These are phyloP conservation scores for Takifugu ocellatus DNA, from an alignment of 2,797 vertebrate species.

Conservation along the genomic window DNA sequence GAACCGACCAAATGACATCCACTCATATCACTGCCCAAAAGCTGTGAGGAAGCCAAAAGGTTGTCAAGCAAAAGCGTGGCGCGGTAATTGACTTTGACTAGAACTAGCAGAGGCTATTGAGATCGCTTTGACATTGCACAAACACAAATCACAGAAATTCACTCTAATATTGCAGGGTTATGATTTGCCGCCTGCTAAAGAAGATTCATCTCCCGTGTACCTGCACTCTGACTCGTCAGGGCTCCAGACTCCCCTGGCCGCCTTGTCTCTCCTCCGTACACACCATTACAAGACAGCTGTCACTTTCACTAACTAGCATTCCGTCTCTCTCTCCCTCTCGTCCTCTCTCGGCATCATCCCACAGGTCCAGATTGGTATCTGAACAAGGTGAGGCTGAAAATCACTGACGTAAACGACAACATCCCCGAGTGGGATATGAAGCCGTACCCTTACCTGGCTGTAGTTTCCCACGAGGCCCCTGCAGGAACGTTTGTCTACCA, in stretches of 20 bases:
- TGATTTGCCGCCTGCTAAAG: constrained; percentile 23
- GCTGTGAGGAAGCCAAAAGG: constrained; percentile 8
- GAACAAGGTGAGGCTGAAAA: constrained; percentile 79
- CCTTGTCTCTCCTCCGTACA: constrained; percentile 42
- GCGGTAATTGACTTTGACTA: constrained; percentile 31
- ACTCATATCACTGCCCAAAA: constrained; percentile 20
- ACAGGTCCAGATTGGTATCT: constrained; percentile 86
- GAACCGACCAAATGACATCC: constrained; percentile 19
- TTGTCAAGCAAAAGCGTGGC: background rate
- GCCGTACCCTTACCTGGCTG: constrained; percentile 81
- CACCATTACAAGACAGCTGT: constrained; percentile 69
- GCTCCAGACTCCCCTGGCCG: constrained; percentile 33
- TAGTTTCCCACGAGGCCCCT: constrained; percentile 75
- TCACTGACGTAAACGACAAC: constrained; percentile 86
- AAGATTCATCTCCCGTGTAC: constrained; percentile 28
- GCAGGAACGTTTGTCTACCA: constrained; percentile 80
- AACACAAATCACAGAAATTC: constrained; percentile 12
- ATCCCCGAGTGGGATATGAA: constrained; percentile 85
- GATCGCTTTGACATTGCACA: constrained; percentile 16
- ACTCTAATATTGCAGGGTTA: constrained; percentile 25
- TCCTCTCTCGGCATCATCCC: constrained; percentile 50
- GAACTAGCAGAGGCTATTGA: constrained; percentile 15
- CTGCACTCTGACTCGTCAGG: constrained; percentile 19
- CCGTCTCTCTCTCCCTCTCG: constrained; percentile 50
- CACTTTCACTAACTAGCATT: constrained; percentile 56